Conservation (phyloP, 2,113 vertebrate species). For the Progne subis region DNA sequence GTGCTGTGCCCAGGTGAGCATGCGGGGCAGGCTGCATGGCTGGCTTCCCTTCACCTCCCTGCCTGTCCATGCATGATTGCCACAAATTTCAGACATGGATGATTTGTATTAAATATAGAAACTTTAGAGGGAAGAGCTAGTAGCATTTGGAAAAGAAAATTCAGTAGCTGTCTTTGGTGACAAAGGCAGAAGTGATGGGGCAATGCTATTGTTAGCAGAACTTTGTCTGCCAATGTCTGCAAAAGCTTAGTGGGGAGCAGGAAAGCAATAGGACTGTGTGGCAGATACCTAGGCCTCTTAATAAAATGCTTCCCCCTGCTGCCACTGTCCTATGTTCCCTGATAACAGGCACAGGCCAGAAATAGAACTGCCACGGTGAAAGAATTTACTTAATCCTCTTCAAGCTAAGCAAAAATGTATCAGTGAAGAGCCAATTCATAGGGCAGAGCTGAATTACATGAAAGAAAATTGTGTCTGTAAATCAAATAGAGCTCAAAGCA, state of each 20-base stretch:
- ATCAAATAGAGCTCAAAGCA: constrained; percentile 8
- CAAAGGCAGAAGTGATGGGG: constrained; percentile 25
- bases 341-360: constrained; percentile 58
- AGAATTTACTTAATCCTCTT: constrained; percentile 63
- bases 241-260: constrained; percentile 10
- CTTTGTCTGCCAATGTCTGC: constrained; percentile 19
- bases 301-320: background rate
- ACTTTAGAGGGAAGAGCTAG: background rate
- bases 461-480: constrained; percentile 41
- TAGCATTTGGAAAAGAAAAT: constrained; percentile 12
- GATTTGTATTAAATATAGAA: constrained; percentile 12
- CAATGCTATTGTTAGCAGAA: constrained; percentile 44
- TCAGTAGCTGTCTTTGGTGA: constrained; percentile 1
- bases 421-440: constrained; percentile 44
- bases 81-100: background rate
- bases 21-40: rapidly evolving
- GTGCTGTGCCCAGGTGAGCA: rapidly evolving
- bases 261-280: background rate
- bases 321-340: constrained; percentile 33
- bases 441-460: background rate
- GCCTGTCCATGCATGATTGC: background rate
- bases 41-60: background rate
- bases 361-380: constrained; percentile 51
- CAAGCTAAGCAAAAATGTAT: constrained; percentile 21
- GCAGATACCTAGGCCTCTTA: constrained; percentile 17